These are phyloP conservation scores for Papilio demoleus DNA, from an alignment of 2,888 invertebrate genomes.

Conservation along the genomic window DNA sequence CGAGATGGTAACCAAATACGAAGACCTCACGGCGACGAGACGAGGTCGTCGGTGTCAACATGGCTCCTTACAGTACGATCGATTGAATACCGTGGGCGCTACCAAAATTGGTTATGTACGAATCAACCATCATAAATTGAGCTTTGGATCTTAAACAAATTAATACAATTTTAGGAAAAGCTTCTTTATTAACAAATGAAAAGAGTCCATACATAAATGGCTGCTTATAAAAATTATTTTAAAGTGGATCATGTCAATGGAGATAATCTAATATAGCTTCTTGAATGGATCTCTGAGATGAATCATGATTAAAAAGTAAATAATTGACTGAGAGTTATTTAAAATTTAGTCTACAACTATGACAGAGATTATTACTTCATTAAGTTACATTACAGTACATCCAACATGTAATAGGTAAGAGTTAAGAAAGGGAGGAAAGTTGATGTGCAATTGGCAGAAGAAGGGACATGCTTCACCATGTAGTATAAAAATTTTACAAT, in stretches of 20 bases:
- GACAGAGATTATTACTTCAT: too few species aligned
- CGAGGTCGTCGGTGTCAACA: conserved; percentile 62
- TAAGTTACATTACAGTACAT: too few species aligned
- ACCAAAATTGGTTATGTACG: conserved; percentile 70
- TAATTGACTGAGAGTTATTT: background rate
- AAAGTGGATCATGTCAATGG: background rate
- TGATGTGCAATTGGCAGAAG: background rate
- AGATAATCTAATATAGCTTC: background rate
- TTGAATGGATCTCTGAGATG: background rate
- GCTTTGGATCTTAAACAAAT: conserved; percentile 41
- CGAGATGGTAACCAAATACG: conserved; percentile 70
- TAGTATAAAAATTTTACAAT: background rate
- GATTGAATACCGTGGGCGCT: conserved; percentile 62
- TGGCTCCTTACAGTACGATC: conserved; percentile 62
- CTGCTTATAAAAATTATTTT: background rate
- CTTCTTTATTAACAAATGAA: conserved; percentile 7
- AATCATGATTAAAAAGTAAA: background rate
- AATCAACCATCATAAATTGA: conserved; percentile 52
- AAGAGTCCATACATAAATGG: background rate
- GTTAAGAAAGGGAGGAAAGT: too few species aligned
- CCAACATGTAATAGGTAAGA: too few species aligned
- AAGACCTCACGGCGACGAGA: conserved; percentile 54
- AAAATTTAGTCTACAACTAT: background rate
- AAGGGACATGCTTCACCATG: background rate
- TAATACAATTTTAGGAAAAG: conserved; percentile 39